Conservation (phyloP, 2,888 invertebrate species). For the Exocentrus adspersus region DNA sequence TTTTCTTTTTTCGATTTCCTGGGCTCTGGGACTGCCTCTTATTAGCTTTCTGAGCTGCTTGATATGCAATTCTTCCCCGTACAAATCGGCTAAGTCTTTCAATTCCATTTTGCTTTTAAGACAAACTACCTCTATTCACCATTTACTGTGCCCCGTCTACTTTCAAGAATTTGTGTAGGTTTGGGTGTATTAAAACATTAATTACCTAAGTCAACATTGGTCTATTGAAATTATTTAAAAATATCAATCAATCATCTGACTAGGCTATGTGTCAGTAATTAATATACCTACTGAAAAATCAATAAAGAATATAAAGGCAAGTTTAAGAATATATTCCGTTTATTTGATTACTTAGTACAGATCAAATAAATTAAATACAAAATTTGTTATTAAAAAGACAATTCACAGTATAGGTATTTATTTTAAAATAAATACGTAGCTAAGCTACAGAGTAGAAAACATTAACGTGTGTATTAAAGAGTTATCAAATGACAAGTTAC, state of each 20-base stretch:
- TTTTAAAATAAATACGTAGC: slow-evolving; percentile 43
- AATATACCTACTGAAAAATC: neutral
- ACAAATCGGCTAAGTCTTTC: slow-evolving; percentile 48
- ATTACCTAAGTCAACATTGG: neutral
- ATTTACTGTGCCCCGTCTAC: too few species aligned
- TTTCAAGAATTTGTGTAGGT: too few species aligned
- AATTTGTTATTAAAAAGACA: slow-evolving; percentile 39
- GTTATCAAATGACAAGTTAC: slow-evolving; percentile 45
- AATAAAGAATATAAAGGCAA: neutral
- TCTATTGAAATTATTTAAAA: neutral
- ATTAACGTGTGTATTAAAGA: slow-evolving; percentile 49
- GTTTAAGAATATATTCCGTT: slow-evolving; percentile 51
- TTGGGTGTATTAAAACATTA: neutral
- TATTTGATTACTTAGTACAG: slow-evolving; percentile 51
- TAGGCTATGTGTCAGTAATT: neutral
- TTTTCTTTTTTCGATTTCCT: slow-evolving; percentile 62
- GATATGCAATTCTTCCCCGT: slow-evolving; percentile 49
- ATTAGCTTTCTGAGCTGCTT: slow-evolving; percentile 39
- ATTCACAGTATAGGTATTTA: slow-evolving; percentile 35
- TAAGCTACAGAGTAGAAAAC: slow-evolving; percentile 53
- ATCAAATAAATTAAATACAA: slow-evolving; percentile 47
- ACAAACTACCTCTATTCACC: too few species aligned
- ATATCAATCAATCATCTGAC: neutral
- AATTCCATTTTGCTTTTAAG: slow-evolving; percentile 33
- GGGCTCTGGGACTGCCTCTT: slow-evolving; percentile 52